Conservation (phyloP, 2,113 vertebrate species). For the Brachyhypopomus occidentalis region DNA sequence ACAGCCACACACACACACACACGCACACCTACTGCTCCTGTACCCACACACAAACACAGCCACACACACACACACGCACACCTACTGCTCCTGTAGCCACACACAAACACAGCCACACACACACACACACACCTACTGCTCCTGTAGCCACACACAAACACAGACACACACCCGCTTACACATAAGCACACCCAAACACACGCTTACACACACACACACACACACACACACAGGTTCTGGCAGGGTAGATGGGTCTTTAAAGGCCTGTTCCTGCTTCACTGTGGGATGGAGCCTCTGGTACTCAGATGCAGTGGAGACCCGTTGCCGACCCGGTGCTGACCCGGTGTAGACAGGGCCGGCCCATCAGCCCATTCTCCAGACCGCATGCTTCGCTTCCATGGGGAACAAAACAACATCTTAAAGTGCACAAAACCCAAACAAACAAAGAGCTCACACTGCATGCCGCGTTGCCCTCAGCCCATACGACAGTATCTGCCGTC, state of each 20-base stretch:
- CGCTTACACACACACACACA: not conserved
- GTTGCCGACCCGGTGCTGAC: not conserved
- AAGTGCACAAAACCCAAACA: not conserved
- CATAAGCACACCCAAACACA: not conserved
- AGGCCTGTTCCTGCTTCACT: constrained; percentile 45
- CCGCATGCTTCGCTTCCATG: not conserved
- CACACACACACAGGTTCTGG: not conserved
- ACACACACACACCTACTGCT: constrained; percentile 14
- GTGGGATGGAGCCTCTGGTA: constrained; percentile 39
- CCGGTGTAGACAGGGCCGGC: not conserved
- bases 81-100: too few species aligned
- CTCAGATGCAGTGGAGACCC: constrained; percentile 30
- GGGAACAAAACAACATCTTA: not conserved
- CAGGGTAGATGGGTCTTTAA: constrained; percentile 19
- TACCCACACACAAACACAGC: too few species aligned
- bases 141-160: not conserved
- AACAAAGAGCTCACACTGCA: not conserved
- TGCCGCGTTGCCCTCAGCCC: not conserved
- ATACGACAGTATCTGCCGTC: constrained; percentile 33
- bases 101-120: too few species aligned
- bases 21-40: too few species aligned
- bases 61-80: too few species aligned
- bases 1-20: too few species aligned
- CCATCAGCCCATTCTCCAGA: not conserved
- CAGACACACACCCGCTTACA: not conserved